These are phyloP conservation scores for Chinchilla lanigera DNA, from an alignment of 2,113 vertebrate genomes.

Conservation along the genomic window DNA sequence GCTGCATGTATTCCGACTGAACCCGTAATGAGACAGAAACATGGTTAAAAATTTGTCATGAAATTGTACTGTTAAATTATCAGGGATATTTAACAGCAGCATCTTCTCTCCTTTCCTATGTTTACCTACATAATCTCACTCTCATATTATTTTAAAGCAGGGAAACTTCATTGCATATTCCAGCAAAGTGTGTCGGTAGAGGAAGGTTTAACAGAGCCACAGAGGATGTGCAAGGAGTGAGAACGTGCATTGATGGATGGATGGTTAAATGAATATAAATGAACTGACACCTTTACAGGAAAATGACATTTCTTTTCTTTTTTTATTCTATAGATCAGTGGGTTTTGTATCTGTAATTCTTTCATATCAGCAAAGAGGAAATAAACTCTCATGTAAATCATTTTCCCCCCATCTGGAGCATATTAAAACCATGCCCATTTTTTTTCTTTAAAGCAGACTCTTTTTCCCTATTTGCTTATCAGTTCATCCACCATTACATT, in stretches of 20 bases:
- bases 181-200: constrained; percentile 84
- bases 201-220: constrained; percentile 87
- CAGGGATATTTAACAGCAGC: constrained; percentile 58
- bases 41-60: constrained; percentile 65
- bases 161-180: constrained; percentile 89
- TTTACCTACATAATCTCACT: constrained; percentile 77
- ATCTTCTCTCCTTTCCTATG: constrained; percentile 52
- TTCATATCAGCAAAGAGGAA: constrained; percentile 93
- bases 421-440: constrained; percentile 94
- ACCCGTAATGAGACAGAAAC: constrained; percentile 43
- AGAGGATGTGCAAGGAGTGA: constrained; percentile 89
- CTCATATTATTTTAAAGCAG: constrained; percentile 79
- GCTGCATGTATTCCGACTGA: background rate
- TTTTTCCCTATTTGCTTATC: constrained; percentile 93
- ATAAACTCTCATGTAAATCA: constrained; percentile 97
- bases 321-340: constrained; percentile 93
- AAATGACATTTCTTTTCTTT: constrained; percentile 92
- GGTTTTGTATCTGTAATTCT: constrained; percentile 92
- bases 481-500: constrained; percentile 98
- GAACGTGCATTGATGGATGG: constrained; percentile 92
- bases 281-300: constrained; percentile 92
- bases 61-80: constrained; percentile 63
- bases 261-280: constrained; percentile 95
- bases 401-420: constrained; percentile 93
- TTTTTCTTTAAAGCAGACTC: constrained; percentile 92